Conservation (phyloP, 2,113 vertebrate species). For the Perca flavescens region DNA sequence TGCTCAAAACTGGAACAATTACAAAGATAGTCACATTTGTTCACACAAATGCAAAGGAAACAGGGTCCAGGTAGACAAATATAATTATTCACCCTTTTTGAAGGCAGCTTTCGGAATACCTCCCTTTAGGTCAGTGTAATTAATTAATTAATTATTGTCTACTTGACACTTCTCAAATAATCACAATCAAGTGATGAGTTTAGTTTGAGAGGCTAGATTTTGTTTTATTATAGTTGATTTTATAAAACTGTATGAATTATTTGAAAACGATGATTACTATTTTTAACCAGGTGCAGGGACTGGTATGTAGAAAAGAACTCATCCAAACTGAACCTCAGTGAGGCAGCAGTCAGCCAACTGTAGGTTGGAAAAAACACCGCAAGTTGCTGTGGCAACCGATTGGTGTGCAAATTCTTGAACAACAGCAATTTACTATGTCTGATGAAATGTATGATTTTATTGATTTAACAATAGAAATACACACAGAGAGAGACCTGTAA, state of each 20-base stretch:
- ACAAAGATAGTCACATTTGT: no score
- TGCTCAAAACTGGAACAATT: no score
- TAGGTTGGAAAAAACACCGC: constrained; percentile 57
- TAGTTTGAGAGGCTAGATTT: not conserved
- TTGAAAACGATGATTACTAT: not conserved
- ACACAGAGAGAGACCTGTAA: constrained; percentile 6
- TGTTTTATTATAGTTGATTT: not conserved
- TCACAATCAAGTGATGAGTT: not conserved
- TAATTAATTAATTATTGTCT: not conserved
- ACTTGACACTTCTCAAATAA: not conserved
- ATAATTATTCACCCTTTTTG: not conserved
- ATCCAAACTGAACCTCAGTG: constrained; percentile 47
- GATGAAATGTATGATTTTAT: constrained; percentile 49
- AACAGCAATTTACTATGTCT: constrained; percentile 47
- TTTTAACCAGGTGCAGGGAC: constrained; percentile 19
- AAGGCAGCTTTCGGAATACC: not conserved
- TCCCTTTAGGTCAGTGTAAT: not conserved
- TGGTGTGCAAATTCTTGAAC: constrained; percentile 65
- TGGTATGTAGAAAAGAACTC: constrained; percentile 29
- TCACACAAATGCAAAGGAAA: no score
- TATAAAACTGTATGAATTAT: not conserved
- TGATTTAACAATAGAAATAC: constrained; percentile 28
- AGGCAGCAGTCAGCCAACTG: constrained; percentile 67
- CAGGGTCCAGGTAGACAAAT: no score
- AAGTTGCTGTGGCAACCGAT: constrained; percentile 74